Evolutionary conservation across 2,113 vertebrate species (phyloP).

Genomic region (Serinus canaria): DNA sequence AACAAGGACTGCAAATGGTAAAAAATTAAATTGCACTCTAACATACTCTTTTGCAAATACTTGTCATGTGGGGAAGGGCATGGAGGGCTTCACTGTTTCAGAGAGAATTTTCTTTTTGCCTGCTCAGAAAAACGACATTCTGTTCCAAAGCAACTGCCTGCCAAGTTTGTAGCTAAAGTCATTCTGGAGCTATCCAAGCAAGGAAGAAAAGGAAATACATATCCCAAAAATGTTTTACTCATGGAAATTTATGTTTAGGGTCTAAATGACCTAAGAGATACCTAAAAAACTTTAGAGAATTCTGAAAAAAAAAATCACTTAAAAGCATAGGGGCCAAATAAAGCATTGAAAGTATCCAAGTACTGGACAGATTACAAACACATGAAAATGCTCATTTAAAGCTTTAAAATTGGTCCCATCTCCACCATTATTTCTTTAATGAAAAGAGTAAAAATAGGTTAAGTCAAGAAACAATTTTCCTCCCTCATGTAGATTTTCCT

Average conservation of each 20-base stretch:
- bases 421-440: background rate
- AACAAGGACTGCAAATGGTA: background rate
- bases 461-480: background rate
- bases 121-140: background rate
- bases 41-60: background rate
- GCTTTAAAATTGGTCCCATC: background rate
- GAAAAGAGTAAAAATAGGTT: background rate
- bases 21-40: background rate
- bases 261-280: background rate
- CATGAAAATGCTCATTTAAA: background rate
- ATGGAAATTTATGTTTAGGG: background rate
- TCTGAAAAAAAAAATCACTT: background rate
- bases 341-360: background rate
- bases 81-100: background rate
- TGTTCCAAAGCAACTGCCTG: background rate
- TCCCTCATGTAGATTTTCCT: background rate
- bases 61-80: accelerated
- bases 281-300: background rate
- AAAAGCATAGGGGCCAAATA: background rate
- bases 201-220: background rate
- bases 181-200: constrained; percentile 4
- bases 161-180: background rate
- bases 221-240: background rate
- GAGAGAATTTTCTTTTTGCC: background rate
- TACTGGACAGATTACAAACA: background rate